Conservation (phyloP, 2,797 vertebrate genomes). For the Squalus acanthias region DNA sequence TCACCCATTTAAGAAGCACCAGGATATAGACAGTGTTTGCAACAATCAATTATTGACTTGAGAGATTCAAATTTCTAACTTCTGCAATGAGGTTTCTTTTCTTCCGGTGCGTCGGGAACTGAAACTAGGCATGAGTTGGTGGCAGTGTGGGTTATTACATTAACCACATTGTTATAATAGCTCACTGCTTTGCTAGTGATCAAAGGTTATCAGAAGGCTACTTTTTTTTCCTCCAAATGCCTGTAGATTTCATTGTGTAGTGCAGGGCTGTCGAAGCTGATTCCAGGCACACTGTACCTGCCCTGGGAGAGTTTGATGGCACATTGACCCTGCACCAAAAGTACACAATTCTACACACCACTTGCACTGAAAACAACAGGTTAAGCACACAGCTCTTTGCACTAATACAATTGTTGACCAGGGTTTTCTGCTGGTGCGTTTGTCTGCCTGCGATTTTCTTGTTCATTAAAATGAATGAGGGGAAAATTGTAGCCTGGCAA, state of each 20-base stretch:
- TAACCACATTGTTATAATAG: background rate
- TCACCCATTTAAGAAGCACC: background rate
- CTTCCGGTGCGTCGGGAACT: background rate
- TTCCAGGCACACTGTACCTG: background rate
- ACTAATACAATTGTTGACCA: background rate
- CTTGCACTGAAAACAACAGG: background rate
- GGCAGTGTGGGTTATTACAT: background rate
- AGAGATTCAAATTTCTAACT: background rate
- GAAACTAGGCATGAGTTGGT: background rate
- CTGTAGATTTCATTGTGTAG: background rate
- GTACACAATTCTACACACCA: background rate
- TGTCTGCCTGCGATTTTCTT: background rate
- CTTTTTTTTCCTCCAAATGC: background rate
- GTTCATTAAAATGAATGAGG: background rate
- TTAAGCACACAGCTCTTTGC: background rate
- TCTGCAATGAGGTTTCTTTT: constrained; percentile 15
- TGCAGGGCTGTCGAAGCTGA: background rate
- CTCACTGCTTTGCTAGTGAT: background rate
- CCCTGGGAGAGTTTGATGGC: background rate
- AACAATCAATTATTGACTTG: background rate
- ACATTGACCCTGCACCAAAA: background rate
- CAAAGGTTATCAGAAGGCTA: background rate
- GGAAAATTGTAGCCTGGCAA: background rate
- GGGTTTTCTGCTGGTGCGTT: background rate
- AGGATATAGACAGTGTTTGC: background rate